phyloP scores from a whole-genome alignment of 2,888 invertebrate species.

The Phrixothrix hirtus region DNA sequence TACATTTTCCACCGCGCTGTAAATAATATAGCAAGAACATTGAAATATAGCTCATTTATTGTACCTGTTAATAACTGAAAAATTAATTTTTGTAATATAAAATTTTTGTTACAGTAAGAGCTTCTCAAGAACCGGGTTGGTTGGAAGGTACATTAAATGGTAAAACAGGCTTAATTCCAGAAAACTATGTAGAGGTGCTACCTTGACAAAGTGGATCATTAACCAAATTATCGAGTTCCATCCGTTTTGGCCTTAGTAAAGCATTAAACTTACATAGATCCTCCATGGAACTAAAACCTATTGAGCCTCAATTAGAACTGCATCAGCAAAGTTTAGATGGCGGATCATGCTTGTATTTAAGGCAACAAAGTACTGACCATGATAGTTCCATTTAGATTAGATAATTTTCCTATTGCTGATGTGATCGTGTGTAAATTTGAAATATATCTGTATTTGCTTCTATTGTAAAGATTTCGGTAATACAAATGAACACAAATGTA shows the following conservation, averaged over 20 bases:
- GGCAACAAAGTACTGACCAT: conserved; percentile 45
- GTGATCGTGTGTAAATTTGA: not conserved
- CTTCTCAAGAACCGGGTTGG: conserved; percentile 97
- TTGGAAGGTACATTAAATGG: conserved; percentile 93
- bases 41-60: too few relatives aligned
- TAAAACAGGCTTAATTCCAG: conserved; percentile 89
- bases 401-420: not conserved
- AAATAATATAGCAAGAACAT: too few relatives aligned
- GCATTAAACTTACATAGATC: conserved; percentile 48
- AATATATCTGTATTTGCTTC: too few relatives aligned
- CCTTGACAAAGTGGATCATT: conserved; percentile 61
- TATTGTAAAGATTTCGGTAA: too few relatives aligned
- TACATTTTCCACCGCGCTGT: too few relatives aligned
- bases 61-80: too few relatives aligned
- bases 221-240: conserved; percentile 49
- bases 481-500: too few relatives aligned
- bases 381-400: conserved; percentile 48
- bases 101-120: conserved; percentile 67
- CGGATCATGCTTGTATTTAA: conserved; percentile 36
- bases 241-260: conserved; percentile 49
- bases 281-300: conserved; percentile 39
- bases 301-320: conserved; percentile 37
- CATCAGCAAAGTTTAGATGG: conserved; percentile 51
- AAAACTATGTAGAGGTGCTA: conserved; percentile 92
- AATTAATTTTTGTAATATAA: not conserved